These are phyloP conservation scores for Gulo gulo DNA, from an alignment of 2,113 vertebrate species.

Conservation along the genomic window DNA sequence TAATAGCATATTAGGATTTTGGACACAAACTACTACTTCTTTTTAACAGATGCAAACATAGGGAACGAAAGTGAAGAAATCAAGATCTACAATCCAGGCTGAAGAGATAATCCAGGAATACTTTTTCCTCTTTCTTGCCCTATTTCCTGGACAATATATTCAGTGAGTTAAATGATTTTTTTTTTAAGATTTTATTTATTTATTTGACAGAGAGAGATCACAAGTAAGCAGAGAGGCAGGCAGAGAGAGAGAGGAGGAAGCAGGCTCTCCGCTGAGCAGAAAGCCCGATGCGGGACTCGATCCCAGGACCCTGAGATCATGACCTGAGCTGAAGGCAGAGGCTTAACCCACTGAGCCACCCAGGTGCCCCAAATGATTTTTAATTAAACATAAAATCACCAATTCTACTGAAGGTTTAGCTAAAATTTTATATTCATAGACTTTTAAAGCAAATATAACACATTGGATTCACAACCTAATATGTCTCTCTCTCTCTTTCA, in stretches of 20 bases:
- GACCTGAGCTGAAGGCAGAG: too few relatives aligned
- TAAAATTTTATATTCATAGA: neutral
- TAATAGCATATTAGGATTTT: neutral
- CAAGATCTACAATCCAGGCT: fast-evolving
- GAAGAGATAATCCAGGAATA: neutral
- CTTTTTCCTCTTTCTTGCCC: neutral
- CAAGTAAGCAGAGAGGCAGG: too few relatives aligned
- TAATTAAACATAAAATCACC: neutral
- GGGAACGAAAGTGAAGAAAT: neutral
- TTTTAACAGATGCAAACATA: neutral
- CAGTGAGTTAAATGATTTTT: neutral
- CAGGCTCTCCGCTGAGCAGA: too few relatives aligned
- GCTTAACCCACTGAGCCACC: too few relatives aligned
- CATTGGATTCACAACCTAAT: neutral
- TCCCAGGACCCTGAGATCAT: too few relatives aligned
- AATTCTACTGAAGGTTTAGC: neutral
- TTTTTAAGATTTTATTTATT: too few relatives aligned
- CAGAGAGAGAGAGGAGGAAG: too few relatives aligned
- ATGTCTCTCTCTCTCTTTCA: neutral
- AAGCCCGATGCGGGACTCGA: too few relatives aligned
- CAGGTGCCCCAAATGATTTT: neutral
- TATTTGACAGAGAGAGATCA: too few relatives aligned
- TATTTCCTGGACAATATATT: neutral
- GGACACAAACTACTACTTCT: neutral
- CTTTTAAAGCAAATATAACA: neutral